These are phyloP conservation scores for Lates calcarifer DNA, from an alignment of 2,113 vertebrate genomes.

Conservation along the genomic window DNA sequence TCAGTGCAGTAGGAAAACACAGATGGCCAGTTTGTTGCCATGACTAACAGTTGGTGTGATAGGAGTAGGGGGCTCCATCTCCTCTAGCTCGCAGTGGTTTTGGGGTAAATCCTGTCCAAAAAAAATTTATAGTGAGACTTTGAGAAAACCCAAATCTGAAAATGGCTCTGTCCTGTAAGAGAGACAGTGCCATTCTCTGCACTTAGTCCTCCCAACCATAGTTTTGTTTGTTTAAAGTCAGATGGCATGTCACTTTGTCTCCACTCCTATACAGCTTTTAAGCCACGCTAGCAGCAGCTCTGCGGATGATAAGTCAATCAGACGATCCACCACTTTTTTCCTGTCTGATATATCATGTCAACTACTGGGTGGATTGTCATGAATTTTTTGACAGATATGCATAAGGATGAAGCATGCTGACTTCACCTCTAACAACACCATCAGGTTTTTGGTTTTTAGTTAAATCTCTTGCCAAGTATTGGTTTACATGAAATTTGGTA, in stretches of 20 bases:
- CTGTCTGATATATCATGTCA: background rate
- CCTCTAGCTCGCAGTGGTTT: constrained; percentile 14
- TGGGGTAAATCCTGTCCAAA: constrained; percentile 7
- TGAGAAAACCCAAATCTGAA: background rate
- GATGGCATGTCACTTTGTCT: background rate
- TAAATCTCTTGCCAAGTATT: background rate
- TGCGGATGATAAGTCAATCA: background rate
- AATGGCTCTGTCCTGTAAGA: background rate
- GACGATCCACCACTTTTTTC: background rate
- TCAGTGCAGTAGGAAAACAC: constrained; percentile 50
- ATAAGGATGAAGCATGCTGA: background rate
- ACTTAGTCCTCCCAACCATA: background rate
- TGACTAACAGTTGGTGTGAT: constrained; percentile 49
- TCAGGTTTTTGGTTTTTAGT: background rate
- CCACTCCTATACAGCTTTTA: background rate
- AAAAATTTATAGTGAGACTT: background rate
- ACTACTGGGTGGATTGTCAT: background rate
- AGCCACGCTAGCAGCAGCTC: background rate
- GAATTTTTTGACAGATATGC: background rate
- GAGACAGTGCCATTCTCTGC: background rate
- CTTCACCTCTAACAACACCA: background rate
- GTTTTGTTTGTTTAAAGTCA: constrained; percentile 23
- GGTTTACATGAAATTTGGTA: background rate
- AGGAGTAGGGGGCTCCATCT: constrained; percentile 8
- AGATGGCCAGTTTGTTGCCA: constrained; percentile 61